Evolutionary conservation across 2,797 vertebrate genomes (phyloP).

Genomic region (Sebastolobus altivelis): DNA sequence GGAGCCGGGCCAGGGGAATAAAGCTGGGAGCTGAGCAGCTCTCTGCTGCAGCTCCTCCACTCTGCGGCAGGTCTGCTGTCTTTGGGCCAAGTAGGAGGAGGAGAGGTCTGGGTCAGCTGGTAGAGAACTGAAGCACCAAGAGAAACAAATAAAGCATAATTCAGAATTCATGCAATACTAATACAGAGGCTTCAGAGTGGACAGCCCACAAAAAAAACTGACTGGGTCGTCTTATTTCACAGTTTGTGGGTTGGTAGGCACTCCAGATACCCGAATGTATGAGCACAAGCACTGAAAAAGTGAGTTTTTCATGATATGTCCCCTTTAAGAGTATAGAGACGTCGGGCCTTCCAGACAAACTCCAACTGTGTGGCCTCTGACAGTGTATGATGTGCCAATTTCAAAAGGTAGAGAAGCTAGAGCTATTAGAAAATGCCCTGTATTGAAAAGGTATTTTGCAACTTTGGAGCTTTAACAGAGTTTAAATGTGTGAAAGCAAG

Average conservation of each 20-base stretch:
- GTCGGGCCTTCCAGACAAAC: background rate
- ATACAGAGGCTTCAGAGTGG: background rate
- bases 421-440: background rate
- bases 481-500: background rate
- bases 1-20: conserved; percentile 61
- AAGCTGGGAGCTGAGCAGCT: conserved; percentile 46
- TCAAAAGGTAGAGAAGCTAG: background rate
- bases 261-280: too few relatives aligned
- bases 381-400: background rate
- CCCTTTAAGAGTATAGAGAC: fast-evolving
- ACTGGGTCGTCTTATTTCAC: too few relatives aligned
- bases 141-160: background rate
- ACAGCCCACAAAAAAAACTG: background rate
- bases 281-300: too few relatives aligned
- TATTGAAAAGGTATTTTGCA: background rate
- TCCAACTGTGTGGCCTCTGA: background rate
- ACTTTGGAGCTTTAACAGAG: background rate
- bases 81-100: conserved; percentile 33
- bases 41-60: conserved; percentile 50
- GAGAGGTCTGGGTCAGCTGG: conserved; percentile 42
- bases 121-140: conserved; percentile 38
- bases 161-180: conserved; percentile 10
- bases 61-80: conserved; percentile 20
- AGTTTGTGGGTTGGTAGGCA: too few relatives aligned
- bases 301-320: too few relatives aligned